Conservation (phyloP, 2,888 invertebrate species). For the Thalpophila matura region DNA sequence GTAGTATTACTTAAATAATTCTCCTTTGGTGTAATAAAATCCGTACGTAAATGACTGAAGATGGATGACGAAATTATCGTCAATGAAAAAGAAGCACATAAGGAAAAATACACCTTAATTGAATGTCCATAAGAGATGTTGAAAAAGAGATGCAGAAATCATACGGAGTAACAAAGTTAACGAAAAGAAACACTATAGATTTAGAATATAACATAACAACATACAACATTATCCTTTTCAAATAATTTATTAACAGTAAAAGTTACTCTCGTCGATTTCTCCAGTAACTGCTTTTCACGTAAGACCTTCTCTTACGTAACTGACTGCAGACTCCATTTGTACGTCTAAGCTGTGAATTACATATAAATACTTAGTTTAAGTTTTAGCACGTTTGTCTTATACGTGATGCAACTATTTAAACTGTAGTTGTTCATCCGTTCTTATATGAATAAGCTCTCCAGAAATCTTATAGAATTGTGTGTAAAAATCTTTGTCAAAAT, state of each 20-base stretch:
- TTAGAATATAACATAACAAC: no score
- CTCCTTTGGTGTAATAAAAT: not conserved
- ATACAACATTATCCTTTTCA: not conserved
- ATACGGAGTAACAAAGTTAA: no score
- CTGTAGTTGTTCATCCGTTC: not conserved
- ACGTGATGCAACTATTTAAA: conserved; percentile 26
- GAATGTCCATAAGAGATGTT: not conserved
- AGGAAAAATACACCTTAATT: not conserved
- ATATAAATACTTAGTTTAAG: conserved; percentile 19
- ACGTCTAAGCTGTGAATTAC: conserved; percentile 31
- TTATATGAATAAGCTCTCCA: not conserved
- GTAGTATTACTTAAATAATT: not conserved
- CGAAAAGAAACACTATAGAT: no score
- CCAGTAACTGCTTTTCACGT: conserved; percentile 31
- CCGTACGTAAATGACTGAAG: not conserved
- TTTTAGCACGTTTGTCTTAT: conserved; percentile 32
- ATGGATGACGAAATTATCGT: not conserved
- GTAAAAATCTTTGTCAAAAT: no score
- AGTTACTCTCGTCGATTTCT: conserved; percentile 41
- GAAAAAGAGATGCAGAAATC: no score
- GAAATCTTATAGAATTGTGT: no score
- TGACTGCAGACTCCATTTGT: conserved; percentile 26
- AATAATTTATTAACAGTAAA: conserved; percentile 13
- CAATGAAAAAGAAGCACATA: not conserved
- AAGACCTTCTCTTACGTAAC: conserved; percentile 33